These are phyloP conservation scores for Astyanax mexicanus DNA, from an alignment of 2,797 vertebrate genomes.

Conservation along the genomic window DNA sequence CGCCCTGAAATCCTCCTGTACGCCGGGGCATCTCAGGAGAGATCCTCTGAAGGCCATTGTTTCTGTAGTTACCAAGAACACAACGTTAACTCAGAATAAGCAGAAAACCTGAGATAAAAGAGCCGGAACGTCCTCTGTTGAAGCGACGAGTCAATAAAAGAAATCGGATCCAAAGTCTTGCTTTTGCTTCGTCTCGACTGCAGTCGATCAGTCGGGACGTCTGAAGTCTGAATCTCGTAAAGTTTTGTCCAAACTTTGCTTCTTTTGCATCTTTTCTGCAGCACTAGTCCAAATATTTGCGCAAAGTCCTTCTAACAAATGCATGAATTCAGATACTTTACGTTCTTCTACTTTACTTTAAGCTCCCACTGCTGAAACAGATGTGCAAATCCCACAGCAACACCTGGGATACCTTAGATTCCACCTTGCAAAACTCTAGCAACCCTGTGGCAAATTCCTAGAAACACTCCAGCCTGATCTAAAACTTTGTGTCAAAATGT, in stretches of 20 bases:
- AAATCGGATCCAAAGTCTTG: neutral
- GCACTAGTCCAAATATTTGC: too few relatives aligned
- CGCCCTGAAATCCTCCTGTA: constrained; percentile 41
- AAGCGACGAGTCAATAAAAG: neutral
- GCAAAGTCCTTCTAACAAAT: too few relatives aligned
- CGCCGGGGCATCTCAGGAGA: neutral
- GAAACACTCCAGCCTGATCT: too few relatives aligned
- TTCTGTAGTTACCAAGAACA: neutral
- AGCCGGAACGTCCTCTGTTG: neutral
- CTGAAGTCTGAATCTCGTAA: neutral
- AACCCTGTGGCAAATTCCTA: too few relatives aligned
- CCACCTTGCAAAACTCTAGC: too few relatives aligned
- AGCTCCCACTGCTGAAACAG: too few relatives aligned
- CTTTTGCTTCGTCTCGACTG: neutral
- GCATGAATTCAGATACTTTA: too few relatives aligned
- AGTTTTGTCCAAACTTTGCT: neutral
- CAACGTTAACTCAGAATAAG: neutral
- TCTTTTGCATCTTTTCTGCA: neutral
- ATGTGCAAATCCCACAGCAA: too few relatives aligned
- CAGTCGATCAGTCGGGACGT: neutral
- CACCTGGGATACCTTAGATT: too few relatives aligned
- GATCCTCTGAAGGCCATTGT: neutral
- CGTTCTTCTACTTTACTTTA: too few relatives aligned
- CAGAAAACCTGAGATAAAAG: neutral
- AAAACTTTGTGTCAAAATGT: too few relatives aligned